A percentile compares a stretch with the other conserved stretches of the same genome.
Evolutionary conservation across 2,888 invertebrate species (phyloP).

Genomic region (Scotopteryx bipunctaria): DNA sequence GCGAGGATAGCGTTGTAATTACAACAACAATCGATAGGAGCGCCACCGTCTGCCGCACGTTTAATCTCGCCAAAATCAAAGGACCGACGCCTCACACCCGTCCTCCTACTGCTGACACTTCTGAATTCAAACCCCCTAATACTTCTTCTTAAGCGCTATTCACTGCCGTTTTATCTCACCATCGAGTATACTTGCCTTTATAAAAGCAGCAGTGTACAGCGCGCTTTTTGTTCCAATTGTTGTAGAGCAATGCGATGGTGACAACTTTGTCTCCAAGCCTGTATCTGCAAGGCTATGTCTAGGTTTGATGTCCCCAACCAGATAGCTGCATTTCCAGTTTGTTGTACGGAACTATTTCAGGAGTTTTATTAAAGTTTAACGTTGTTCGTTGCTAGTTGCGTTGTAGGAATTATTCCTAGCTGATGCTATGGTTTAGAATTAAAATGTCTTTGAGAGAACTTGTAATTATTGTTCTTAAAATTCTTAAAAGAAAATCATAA

Average conservation of each 20-base stretch:
- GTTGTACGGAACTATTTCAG: slow-evolving; percentile 68
- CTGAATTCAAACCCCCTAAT: slow-evolving; percentile 31
- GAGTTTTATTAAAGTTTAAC: slow-evolving; percentile 73
- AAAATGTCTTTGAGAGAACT: no score
- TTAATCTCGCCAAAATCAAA: slow-evolving; percentile 82
- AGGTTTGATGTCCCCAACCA: slow-evolving; percentile 72
- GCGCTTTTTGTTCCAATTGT: slow-evolving; percentile 44
- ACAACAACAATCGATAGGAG: slow-evolving; percentile 84
- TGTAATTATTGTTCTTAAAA: no score
- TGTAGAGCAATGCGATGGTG: slow-evolving; percentile 56
- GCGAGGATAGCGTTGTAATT: slow-evolving; percentile 83
- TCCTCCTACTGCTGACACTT: slow-evolving; percentile 56
- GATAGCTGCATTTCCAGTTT: slow-evolving; percentile 79
- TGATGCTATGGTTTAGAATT: background rate
- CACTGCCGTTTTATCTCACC: slow-evolving; percentile 45
- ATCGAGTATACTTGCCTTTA: background rate
- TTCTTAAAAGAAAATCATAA: no score
- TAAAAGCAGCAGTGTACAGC: slow-evolving; percentile 48
- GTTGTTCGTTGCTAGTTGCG: slow-evolving; percentile 48
- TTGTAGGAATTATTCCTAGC: background rate
- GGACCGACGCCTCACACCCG: slow-evolving; percentile 80
- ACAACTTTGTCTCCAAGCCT: slow-evolving; percentile 75
- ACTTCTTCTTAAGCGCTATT: slow-evolving; percentile 29
- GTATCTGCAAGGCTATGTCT: slow-evolving; percentile 73
- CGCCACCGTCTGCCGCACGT: slow-evolving; percentile 83